Percentiles rank a stretch among this genome's conserved stretches.
Conservation (phyloP, 92 coral and sea anemone genomes). For the Paramuricea clavata region DNA sequence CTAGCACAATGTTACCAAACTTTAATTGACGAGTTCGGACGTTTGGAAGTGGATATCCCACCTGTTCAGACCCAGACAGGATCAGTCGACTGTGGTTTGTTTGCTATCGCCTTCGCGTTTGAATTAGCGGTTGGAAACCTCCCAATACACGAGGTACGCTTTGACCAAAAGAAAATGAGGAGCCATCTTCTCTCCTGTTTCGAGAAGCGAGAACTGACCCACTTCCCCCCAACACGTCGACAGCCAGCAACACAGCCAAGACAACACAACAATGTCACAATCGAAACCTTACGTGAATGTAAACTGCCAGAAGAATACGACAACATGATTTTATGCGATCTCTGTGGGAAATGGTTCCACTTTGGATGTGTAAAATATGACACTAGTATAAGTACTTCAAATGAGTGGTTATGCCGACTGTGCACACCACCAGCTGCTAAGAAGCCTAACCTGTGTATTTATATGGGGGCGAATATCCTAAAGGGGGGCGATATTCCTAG, state of each 20-base stretch:
- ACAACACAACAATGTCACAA: slow-evolving; percentile 17
- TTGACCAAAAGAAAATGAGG: slow-evolving; percentile 7
- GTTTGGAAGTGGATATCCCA: slow-evolving; percentile 37
- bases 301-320: slow-evolving; percentile 27
- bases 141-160: neutral
- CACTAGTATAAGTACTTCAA: neutral
- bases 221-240: neutral
- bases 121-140: slow-evolving; percentile 43
- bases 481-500: too few species aligned
- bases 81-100: slow-evolving; percentile 38
- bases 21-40: slow-evolving; percentile 42
- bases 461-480: too few species aligned
- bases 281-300: slow-evolving; percentile 14
- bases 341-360: slow-evolving; percentile 32
- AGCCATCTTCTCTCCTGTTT: neutral
- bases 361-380: slow-evolving; percentile 1
- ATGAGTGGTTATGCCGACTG: slow-evolving; percentile 11
- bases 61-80: slow-evolving; percentile 44
- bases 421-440: slow-evolving; percentile 9
- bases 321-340: slow-evolving; percentile 24
- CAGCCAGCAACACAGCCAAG: neutral
- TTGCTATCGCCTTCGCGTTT: slow-evolving; percentile 16
- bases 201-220: slow-evolving; percentile 23
- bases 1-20: slow-evolving; percentile 41
- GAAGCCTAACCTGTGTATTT: too few species aligned